Evolutionary conservation across 1,140 invertebrate species (phyloP), one percentile per base, ranked within the genome.

Genomic region (Ephestia elutella): DNA sequence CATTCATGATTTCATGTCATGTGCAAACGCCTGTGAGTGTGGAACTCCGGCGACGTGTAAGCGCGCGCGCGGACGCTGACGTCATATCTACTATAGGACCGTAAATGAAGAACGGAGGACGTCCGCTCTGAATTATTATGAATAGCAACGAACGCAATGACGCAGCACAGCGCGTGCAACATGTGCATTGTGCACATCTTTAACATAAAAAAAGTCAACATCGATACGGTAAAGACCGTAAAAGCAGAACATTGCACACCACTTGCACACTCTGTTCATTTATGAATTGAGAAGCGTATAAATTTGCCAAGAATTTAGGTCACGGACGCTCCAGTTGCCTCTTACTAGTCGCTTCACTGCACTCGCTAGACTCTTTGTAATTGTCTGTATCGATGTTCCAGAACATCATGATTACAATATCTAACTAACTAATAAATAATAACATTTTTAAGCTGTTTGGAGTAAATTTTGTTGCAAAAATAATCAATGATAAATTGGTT

Each of bases 301-400:
- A 70, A 68, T 75, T 73, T 71, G 66, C 68, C 57, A 76, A 78
- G 75, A 74, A 80, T 80, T 78, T 76, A 70, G 73, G 79, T 80
- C 79, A 82, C 62, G 75, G 70, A 75, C 76, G 71, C 71, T 75
- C 56, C 66, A 62, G 68, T 68, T 70, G 68, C 70, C 71, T 73
- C 69, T 82, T 82, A 75, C 74, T 77, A 62, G 66, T 70, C 75
- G 75, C 77, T 80, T 80, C 71, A 78, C 68, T 82, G 73, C 73
- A 76, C 66, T 75, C 67, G 67, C 66, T 66, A 66, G 49, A 72
- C 59, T 65, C 70, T 74, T 72, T 64, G 59, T 73, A 72, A 63
- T 63, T 70, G 70, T 70, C 65, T 35, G 61, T 67, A 69, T 64
- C 57, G 25, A 56, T 60, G 44, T 48, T 50, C n/a, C 30, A 60